Conservation (phyloP, 2,888 invertebrate species). For the Sarcophaga subvicina region DNA sequence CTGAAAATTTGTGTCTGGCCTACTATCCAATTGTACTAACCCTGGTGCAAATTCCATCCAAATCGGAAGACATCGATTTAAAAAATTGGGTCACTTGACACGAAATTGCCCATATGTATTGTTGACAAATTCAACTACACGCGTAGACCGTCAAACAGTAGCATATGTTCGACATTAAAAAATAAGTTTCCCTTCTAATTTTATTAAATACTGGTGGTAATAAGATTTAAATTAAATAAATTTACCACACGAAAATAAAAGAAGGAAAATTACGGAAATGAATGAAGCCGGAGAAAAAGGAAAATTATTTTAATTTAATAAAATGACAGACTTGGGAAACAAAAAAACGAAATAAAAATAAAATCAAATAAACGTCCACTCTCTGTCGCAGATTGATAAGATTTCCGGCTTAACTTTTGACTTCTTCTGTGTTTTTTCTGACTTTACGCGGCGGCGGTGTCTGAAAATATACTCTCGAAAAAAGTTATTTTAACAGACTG, state of each 20-base stretch:
- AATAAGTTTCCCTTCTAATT: too few relatives aligned
- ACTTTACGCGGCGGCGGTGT: neutral
- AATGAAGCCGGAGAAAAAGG: neutral
- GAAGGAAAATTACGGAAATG: neutral
- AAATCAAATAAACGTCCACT: slow-evolving; percentile 47
- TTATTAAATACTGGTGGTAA: too few relatives aligned
- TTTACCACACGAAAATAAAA: neutral
- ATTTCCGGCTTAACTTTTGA: slow-evolving; percentile 64
- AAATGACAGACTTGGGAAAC: slow-evolving; percentile 57
- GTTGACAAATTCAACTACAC: too few relatives aligned
- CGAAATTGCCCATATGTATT: too few relatives aligned
- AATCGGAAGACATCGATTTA: too few relatives aligned
- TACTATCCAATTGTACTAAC: too few relatives aligned
- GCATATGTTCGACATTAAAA: too few relatives aligned
- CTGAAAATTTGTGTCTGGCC: too few relatives aligned
- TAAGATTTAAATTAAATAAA: too few relatives aligned
- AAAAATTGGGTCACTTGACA: too few relatives aligned
- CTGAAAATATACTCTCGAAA: neutral
- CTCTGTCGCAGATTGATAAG: slow-evolving; percentile 56
- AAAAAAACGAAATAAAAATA: slow-evolving; percentile 29
- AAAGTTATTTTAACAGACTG: slow-evolving; percentile 50
- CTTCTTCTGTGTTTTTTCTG: slow-evolving; percentile 1
- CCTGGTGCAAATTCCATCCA: too few relatives aligned
- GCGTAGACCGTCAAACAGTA: too few relatives aligned
- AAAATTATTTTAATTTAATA: slow-evolving; percentile 46